Evolutionary conservation across 2,888 invertebrate genomes (phyloP), one percentile per base, ranked within the genome.

Genomic region (Erebia epiphron): DNA sequence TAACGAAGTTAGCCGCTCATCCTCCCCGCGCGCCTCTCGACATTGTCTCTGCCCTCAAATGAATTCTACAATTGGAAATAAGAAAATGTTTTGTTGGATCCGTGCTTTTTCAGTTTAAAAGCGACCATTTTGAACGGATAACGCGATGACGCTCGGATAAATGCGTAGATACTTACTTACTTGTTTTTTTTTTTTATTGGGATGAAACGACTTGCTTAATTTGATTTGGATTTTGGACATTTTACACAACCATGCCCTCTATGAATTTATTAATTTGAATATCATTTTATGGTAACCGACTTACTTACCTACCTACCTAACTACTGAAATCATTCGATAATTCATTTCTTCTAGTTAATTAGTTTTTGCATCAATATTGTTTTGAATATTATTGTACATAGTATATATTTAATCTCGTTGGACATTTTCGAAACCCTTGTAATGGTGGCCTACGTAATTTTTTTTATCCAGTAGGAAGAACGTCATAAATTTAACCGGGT

Each of bases 1-100:
- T 96, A 95, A 96, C 95, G 95, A 94, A 95, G 95, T 96, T 96
- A 95, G 94, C 94, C 90, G 92, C 87, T 92, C 93, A 92, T 92
- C 93, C 93, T 90, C 92, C 93, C 93, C 92, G 89, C 92, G 92
- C 90, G 89, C 89, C 90, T 83, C 90, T 84, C 92, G 88, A 90
- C 93, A 92, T 93, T 93, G 93, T 93, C 93, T 92, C 93, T 93
- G 89, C 92, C 92, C 93, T 92, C 92, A 93, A 93, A 93, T 93
- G 92, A 93, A 93, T 93, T 93, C 93, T 93, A 93, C 93, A 93
- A 92, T 93, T 93, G 92, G 92, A 93, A 93, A 92, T 93, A 93
- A 93, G 93, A 93, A 92, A 93, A 92, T 93, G 92, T 93, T 93
- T 92, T 92, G 92, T 92, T 90, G 92, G 89, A 91, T 87, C 89